Base-by-base conservation (phyloP, 2,797 vertebrate genomes). In the Corythornis leucogaster region DNA sequence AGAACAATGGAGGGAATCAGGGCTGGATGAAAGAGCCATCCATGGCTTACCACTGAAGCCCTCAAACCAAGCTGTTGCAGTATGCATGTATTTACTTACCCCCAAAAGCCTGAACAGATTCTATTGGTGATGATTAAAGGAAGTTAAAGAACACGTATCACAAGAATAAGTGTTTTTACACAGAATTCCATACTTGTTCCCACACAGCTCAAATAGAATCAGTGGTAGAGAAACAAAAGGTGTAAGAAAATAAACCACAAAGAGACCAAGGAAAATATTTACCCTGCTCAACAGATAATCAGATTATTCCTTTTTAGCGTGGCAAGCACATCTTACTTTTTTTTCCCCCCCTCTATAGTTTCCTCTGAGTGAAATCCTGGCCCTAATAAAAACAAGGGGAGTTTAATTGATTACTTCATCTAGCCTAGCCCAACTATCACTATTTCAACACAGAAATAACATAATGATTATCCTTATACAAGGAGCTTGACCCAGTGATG, bases 1-100 rank as follows among this genome's bases (percentile, higher is more conserved):
- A 64, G 38, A 92, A 95, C 91, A 97, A 93, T 24, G 79, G 68
- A 92, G 67, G 8, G 28, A 92, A 79, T 69, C 75, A 63, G 45
- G 64, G 30, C 14, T 46, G 55, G 42, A 9, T 48, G 18, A 21
- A 55, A 89, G 59, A 73, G 64, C 46, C 28, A 18, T 11, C 59
- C 14, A 12, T 3, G 15, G 6, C 75, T 93, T 73, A 71, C 46
- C 55, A 82, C 3, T 2, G 77, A 94, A 63, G 69, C 21, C 40
- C 38, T 66, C 79, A 68, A 80, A 92, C 35, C 17, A 25, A 77
- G 69, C 20, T 20, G 19, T 70, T 22, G 5, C 87, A 78, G 19
- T 21, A 28, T 3, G 11, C 43, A 42, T 90, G 70, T 77, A 40
- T 87, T 74, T 73, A 81, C 83, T 92, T 83, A 11, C 14, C 70